Evolutionary conservation across 2,113 vertebrate genomes (phyloP), one percentile per base, ranked within the genome.

Genomic region (Apteryx owenii): DNA sequence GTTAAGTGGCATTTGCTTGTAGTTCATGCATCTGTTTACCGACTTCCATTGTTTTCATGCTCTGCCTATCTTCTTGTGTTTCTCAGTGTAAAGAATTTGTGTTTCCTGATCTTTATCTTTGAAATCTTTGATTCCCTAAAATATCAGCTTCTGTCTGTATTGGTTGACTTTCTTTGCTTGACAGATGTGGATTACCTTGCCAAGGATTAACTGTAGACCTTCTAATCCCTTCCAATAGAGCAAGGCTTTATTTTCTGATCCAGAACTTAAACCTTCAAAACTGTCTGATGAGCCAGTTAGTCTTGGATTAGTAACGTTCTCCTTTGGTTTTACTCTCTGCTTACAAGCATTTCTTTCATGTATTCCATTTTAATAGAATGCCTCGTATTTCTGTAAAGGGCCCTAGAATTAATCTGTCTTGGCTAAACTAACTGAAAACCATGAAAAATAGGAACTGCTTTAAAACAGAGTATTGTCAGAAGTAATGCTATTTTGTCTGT

Each of bases 371-470:
- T 81, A 25, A 77, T 33, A 75, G 50, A 88, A 78, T 81, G 33
- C 76, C n/a, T 86, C 46, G 19, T n/a, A 64, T 83, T 92, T 95
- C 79, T 83, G 62, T 88, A 93, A 86, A 28, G 64, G 91, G n/a
- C 60, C 54, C 73, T 12, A 1, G 68, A 88, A 89, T 81, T 77
- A 6, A 78, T 66, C 25, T 54, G 6, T 71, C 69, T 88, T 95
- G 79, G 68, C 76, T 50, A 90, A 78, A 78, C 50, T 42, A 54
- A 86, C 36, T 51, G 93, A 93, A 96, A 94, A 50, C 12, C 50
- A 9, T 38, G 44, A 36, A 94, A 95, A 90, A 95, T 6, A 81
- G 4, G 12, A 83, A 73, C 78, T 70, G n/a, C 33, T 79, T 88
- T 83, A 84, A 76, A 89, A 23, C 2, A 14, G 5, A 80, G 2